phyloP scores from a whole-genome alignment of 2,113 vertebrate species.

The Plecturocebus donacophilus region DNA sequence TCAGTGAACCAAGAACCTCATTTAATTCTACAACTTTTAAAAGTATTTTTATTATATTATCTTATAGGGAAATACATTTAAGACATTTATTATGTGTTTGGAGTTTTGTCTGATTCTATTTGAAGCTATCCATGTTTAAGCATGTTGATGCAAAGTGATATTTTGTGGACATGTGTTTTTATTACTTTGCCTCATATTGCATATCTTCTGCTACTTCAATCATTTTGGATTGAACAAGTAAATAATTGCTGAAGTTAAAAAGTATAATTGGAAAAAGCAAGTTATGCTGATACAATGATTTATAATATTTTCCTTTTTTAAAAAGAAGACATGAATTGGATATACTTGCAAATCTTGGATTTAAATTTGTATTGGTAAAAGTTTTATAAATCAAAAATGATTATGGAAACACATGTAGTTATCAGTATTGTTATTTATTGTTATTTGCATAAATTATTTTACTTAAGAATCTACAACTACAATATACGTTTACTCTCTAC shows the following conservation, averaged over 20 bases:
- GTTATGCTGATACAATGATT: neutral
- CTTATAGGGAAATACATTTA: neutral
- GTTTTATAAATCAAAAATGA: neutral
- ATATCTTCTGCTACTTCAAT: neutral
- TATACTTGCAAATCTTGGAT: neutral
- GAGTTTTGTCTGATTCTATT: neutral
- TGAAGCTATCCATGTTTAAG: too few species aligned
- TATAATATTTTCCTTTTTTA: neutral
- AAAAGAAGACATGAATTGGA: neutral
- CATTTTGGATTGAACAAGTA: neutral
- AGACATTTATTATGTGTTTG: neutral
- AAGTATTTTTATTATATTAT: neutral
- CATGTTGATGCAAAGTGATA: neutral
- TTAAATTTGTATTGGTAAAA: neutral
- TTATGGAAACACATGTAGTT: neutral
- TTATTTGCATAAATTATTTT: neutral
- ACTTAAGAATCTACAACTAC: neutral
- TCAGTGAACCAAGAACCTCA: neutral
- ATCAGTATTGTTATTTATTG: neutral
- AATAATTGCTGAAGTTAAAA: neutral
- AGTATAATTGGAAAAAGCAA: neutral
- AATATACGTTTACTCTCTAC: neutral
- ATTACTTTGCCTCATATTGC: neutral
- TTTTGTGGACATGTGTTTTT: neutral
- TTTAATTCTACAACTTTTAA: neutral